Evolutionary conservation across 2,888 invertebrate species (phyloP), one percentile per base, ranked within the genome.

Genomic region (Pandemis corylana): DNA sequence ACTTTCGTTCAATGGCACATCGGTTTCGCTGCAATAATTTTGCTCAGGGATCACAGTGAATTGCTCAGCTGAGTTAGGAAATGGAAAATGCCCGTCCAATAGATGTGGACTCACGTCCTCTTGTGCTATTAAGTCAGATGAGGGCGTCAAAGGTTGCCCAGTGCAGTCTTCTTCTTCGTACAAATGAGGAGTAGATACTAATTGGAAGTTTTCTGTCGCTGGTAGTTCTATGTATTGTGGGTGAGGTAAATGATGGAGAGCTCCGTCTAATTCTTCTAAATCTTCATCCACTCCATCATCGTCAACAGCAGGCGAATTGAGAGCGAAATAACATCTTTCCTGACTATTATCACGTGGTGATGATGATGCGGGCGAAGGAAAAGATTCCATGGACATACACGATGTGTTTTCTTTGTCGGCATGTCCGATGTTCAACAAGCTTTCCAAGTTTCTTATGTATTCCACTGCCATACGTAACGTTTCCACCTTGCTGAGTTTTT

Each of bases 381-480:
- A 94, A 0, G 94, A 94, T 78, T 94, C 92, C 89, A 93, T 91
- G 3, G 92, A 91, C 1, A 91, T 89, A 5, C 83, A 88, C 9
- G 86, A 80, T 62, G 84, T 84, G 78, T 94, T 95, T 84, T 93
- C 95, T 85, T 95, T 95, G 74, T 95, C 95, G 53, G 94, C 86
- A 78, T 95, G 95, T 3, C 96, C 96, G 70, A 96, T 96, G 44
- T 96, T 96, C 7, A 98, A 88, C 59, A 98, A 88, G 81, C 95
- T 96, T 87, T 98, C 97, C 69, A 98, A 91, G 77, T 97, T 97
- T 78, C 97, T 93, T 78, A 98, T 98, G 84, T 98, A 98, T 84
- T 98, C 98, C 0, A 98, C 98, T 7, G 98, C 98, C 96, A 98
- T 98, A 66, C 97, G 95, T 61, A 98, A 89, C 0, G 98, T 98